Base-by-base conservation (phyloP, 2,113 vertebrate genomes). In the Phyllostomus hastatus region DNA sequence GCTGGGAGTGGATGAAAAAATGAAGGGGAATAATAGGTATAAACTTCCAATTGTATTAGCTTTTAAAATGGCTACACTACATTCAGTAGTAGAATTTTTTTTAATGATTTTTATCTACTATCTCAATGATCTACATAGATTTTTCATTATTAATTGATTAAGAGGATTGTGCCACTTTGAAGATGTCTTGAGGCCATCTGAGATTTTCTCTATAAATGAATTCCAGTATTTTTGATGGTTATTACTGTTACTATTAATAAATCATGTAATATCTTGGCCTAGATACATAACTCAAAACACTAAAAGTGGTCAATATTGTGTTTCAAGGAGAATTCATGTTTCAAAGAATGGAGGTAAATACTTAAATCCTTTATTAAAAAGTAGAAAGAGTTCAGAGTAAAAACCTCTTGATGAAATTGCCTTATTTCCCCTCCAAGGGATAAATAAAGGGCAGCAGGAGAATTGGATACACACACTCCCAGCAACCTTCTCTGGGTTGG, bases 11-110 rank as follows among this genome's bases (percentile, higher is more conserved):
- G 41, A 26, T 41, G 79, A 31, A 7, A 41, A 82, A 43, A 61
- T 43, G 4, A 43, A 22, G 10, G 17, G 41, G 17, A 64, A 22
- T 64, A 82, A 82, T 64, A 52, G 31, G 31, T 11, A 78, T 31
- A 78, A 12, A 78, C 31, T 52, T 79, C 17, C 10, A 64, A 38
- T 33, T 33, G 26, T 38, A 16, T 48, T 84, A 59, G 43, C 41
- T 92, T 72, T 91, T 26, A 48, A 92, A 96, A 91, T 43, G 20
- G 43, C 81, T 79, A 9, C 59, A 33, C 5, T 7, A 19, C 38
- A 31, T 79, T 94, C 16, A 70, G 33, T 41, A 93, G 35, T n/a
- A 92, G 64, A 84, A 61, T 50, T 81, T 90, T 90, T 96, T 69
- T 19, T 48, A 66, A 75, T 46, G 17, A 78, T 41, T 82, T n/a